Evolutionary conservation across 2,888 invertebrate species (phyloP).

Genomic region (Cyrtodaria siliqua): DNA sequence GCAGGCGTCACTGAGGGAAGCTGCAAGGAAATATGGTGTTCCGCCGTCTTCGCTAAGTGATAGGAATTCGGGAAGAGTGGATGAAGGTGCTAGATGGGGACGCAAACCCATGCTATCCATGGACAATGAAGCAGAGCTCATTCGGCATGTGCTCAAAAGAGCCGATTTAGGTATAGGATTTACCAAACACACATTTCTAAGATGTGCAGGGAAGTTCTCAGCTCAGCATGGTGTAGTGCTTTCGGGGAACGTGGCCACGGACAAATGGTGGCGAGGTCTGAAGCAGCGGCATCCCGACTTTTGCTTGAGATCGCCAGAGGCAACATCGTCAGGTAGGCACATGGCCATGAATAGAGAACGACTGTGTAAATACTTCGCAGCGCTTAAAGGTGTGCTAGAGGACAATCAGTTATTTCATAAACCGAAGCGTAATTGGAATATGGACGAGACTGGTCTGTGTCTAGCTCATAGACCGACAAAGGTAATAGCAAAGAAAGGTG

Average conservation of each 20-base stretch:
- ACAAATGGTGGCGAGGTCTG: conserved; percentile 31
- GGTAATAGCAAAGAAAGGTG: too few relatives aligned
- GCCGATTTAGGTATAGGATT: conserved; percentile 10
- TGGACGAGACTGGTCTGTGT: conserved; percentile 10
- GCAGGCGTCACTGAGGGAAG: conserved; percentile 2
- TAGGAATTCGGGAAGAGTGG: too few relatives aligned
- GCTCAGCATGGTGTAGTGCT: background rate
- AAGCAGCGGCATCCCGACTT: conserved; percentile 26
- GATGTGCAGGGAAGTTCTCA: background rate
- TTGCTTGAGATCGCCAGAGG: conserved; percentile 38
- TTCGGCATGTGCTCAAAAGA: too few relatives aligned
- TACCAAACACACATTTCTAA: conserved; percentile 2
- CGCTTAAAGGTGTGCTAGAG: too few relatives aligned
- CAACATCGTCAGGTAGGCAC: conserved; percentile 24
- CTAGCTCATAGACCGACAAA: too few relatives aligned
- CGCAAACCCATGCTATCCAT: too few relatives aligned
- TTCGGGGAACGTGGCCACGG: background rate
- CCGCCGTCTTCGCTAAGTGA: conserved; percentile 15
- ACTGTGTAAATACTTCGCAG: conserved; percentile 19
- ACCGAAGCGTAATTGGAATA: background rate
- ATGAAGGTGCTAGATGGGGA: too few relatives aligned
- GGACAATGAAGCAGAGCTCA: too few relatives aligned
- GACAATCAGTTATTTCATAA: too few relatives aligned
- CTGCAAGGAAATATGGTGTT: conserved; percentile 15
- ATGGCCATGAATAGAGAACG: conserved; percentile 36